Evolutionary conservation across 1,140 invertebrate genomes (phyloP).

Genomic region (Drosophila albomicans): DNA sequence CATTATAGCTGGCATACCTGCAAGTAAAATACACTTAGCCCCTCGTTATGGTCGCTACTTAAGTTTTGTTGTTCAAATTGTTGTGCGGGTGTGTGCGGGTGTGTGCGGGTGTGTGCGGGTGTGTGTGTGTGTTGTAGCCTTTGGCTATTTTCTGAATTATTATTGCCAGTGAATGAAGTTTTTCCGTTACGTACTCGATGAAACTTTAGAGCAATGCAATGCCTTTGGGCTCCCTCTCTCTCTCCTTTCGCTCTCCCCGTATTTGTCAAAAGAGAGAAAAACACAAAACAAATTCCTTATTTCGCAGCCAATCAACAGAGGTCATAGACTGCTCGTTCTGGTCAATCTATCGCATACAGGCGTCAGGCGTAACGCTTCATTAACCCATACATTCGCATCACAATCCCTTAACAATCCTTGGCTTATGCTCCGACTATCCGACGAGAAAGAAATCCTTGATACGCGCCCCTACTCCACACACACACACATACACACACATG

Average conservation of each 20-base stretch:
- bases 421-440: slow-evolving; percentile 57
- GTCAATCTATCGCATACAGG: slow-evolving; percentile 32
- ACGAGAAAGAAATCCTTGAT: slow-evolving; percentile 1
- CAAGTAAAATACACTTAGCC: slow-evolving; percentile 46
- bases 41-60: slow-evolving; percentile 35
- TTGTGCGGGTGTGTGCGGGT: slow-evolving; percentile 3
- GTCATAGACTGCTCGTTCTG: slow-evolving; percentile 45
- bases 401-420: slow-evolving; percentile 48
- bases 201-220: slow-evolving; percentile 37
- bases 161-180: slow-evolving; percentile 46
- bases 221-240: slow-evolving; percentile 1
- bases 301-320: slow-evolving; percentile 54
- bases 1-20: slow-evolving; percentile 66
- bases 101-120: neutral
- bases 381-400: slow-evolving; percentile 54
- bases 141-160: slow-evolving; percentile 58
- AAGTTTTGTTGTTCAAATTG: slow-evolving; percentile 33
- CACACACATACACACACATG: neutral
- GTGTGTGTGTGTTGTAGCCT: slow-evolving; percentile 16
- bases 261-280: slow-evolving; percentile 31
- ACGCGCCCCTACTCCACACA: neutral
- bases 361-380: slow-evolving; percentile 59
- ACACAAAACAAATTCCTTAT: slow-evolving; percentile 7
- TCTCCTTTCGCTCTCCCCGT: neutral
- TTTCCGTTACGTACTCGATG: slow-evolving; percentile 22